Percentiles rank a stretch among this genome's conserved stretches.
phyloP scores from a whole-genome alignment of 2,113 vertebrate species.

The Oplegnathus fasciatus region DNA sequence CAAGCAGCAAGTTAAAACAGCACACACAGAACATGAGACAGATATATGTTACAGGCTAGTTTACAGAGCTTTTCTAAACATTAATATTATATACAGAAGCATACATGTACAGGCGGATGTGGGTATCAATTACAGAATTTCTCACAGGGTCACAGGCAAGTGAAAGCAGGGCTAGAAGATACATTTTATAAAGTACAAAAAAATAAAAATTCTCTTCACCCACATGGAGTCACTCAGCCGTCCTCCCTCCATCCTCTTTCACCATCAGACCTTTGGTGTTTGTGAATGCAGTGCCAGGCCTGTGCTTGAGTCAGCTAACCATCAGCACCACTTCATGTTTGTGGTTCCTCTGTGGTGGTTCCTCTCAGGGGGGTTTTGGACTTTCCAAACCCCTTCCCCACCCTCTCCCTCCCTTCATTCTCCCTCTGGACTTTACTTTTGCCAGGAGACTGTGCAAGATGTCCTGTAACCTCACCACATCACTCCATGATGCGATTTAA shows the following conservation, averaged over 20 bases:
- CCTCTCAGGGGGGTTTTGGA: conserved; percentile 39
- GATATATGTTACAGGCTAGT: conserved; percentile 11
- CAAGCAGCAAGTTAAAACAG: conserved; percentile 26
- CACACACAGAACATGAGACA: conserved; percentile 36
- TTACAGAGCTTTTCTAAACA: conserved; percentile 32
- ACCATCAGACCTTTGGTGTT: conserved; percentile 30
- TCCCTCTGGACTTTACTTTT: conserved; percentile 1
- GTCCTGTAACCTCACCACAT: conserved; percentile 15
- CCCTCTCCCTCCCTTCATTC: not conserved
- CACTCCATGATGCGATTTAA: not conserved
- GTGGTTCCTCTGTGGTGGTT: conserved; percentile 61
- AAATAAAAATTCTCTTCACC: not conserved
- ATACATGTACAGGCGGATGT: conserved; percentile 1
- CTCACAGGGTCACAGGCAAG: not conserved
- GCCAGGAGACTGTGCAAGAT: conserved; percentile 14
- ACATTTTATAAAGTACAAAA: not conserved
- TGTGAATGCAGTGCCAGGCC: conserved; percentile 20
- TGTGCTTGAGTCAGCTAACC: conserved; percentile 50
- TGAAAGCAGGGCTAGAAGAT: not conserved
- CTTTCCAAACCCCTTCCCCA: conserved; percentile 47
- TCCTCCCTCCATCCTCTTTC: conserved; percentile 4
- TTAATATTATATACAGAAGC: not conserved
- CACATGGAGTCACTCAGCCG: conserved; percentile 17
- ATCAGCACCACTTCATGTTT: conserved; percentile 36
- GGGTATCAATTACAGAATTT: not conserved